Conservation (phyloP, 2,888 invertebrate species). For the Byasa hedistus region DNA sequence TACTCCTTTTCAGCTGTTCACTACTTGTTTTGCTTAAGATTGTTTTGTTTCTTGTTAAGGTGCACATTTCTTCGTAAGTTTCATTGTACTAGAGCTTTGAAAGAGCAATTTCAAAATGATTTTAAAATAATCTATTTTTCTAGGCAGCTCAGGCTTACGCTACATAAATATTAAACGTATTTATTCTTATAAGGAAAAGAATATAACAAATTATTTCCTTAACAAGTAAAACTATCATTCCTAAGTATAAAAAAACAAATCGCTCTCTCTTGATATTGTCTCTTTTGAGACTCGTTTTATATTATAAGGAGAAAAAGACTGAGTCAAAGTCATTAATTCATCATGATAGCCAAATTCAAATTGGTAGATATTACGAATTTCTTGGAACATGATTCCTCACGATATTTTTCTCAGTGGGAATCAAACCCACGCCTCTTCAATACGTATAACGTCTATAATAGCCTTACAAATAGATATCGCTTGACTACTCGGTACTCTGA, state of each 20-base stretch:
- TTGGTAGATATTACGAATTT: too few species aligned
- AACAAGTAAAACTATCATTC: too few species aligned
- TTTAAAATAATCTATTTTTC: not conserved
- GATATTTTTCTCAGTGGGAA: too few species aligned
- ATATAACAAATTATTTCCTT: too few species aligned
- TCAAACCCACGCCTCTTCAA: too few species aligned
- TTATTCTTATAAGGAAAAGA: not conserved
- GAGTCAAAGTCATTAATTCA: too few species aligned
- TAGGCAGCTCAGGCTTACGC: not conserved
- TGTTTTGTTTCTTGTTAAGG: constrained; percentile 1
- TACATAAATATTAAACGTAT: not conserved
- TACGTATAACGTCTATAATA: not conserved
- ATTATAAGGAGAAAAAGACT: too few species aligned
- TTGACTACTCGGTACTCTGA: not conserved
- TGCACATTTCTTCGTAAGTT: not conserved
- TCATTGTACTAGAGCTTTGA: not conserved
- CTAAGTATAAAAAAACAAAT: too few species aligned
- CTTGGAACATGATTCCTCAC: too few species aligned
- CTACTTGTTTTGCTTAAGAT: constrained; percentile 2
- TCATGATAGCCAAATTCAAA: too few species aligned
- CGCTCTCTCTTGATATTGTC: too few species aligned
- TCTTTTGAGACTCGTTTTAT: too few species aligned
- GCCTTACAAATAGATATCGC: not conserved
- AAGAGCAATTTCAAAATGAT: not conserved
- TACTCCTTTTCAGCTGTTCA: constrained; percentile 18